These are phyloP conservation scores for Pomacea maculata DNA, from an alignment of 1,140 invertebrate genomes.

Conservation along the genomic window DNA sequence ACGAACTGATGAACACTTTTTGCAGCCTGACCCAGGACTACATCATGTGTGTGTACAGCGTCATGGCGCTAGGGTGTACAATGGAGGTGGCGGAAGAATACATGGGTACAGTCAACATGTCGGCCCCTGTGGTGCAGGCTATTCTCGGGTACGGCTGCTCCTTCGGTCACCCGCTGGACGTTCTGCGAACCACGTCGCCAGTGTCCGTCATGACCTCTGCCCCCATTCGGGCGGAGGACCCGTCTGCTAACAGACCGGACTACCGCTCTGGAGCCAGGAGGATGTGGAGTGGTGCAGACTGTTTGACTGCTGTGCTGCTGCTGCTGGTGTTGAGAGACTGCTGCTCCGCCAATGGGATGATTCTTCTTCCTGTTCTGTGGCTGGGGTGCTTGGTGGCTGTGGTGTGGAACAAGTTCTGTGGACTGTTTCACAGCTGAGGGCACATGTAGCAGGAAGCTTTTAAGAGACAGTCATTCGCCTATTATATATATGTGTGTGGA, in stretches of 20 bases:
- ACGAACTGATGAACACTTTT: background rate
- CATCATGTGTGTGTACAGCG: constrained; percentile 34
- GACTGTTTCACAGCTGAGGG: no score
- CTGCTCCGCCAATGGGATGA: no score
- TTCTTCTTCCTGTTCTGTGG: background rate
- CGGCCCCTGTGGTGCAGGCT: constrained; percentile 25
- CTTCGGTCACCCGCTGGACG: constrained; percentile 34
- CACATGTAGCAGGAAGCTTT: no score
- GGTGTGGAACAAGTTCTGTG: background rate
- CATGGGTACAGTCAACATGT: constrained; percentile 31
- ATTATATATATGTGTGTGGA: no score
- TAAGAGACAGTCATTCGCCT: no score
- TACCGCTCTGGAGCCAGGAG: background rate
- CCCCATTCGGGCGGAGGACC: constrained; percentile 2
- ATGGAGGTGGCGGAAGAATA: constrained; percentile 35
- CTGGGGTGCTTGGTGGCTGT: background rate
- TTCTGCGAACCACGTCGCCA: constrained; percentile 30
- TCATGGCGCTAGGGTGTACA: constrained; percentile 33
- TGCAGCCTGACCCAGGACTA: constrained; percentile 36
- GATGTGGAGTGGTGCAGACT: background rate
- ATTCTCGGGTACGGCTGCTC: constrained; percentile 30
- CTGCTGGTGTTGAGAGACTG: background rate
- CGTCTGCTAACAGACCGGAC: constrained; percentile 6
- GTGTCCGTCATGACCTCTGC: constrained; percentile 18
- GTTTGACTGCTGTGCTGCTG: background rate